Evolutionary conservation across 1,140 invertebrate genomes (phyloP).

Genomic region (Bradysia coprophila): DNA sequence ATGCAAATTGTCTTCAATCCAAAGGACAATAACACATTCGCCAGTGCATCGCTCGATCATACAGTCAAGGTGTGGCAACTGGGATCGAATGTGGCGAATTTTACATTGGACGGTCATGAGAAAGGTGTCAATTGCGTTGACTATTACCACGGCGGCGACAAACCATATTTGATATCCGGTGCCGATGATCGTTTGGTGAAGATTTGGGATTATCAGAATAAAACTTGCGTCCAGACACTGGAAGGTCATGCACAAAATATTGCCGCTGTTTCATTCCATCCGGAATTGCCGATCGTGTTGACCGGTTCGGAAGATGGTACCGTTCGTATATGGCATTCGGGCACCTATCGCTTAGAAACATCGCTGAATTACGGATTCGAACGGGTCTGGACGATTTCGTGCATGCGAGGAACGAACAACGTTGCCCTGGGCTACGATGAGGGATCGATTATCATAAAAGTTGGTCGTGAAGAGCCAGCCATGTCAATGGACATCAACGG

Average conservation of each 20-base stretch:
- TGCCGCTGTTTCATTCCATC: slow-evolving; percentile 84
- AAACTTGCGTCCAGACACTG: slow-evolving; percentile 96
- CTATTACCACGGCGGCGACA: slow-evolving; percentile 99
- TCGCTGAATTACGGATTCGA: slow-evolving; percentile 97
- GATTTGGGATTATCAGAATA: slow-evolving; percentile 99
- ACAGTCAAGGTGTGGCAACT: slow-evolving; percentile 98
- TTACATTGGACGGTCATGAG: slow-evolving; percentile 95
- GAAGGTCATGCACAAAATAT: slow-evolving; percentile 96
- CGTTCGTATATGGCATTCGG: slow-evolving; percentile 93
- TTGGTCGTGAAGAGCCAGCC: slow-evolving; percentile 95
- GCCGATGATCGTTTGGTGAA: slow-evolving; percentile 95
- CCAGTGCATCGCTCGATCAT: slow-evolving; percentile 91
- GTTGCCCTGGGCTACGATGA: slow-evolving; percentile 97
- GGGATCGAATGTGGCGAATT: slow-evolving; percentile 92
- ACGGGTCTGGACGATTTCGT: slow-evolving; percentile 93
- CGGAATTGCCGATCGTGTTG: slow-evolving; percentile 90
- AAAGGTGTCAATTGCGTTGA: slow-evolving; percentile 99
- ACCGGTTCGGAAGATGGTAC: slow-evolving; percentile 97
- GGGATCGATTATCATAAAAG: slow-evolving; percentile 92
- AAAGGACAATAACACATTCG: slow-evolving; percentile 99
- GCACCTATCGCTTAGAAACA: slow-evolving; percentile 90
- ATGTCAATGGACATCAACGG: slow-evolving; percentile 97
- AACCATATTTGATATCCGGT: slow-evolving; percentile 97
- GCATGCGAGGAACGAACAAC: slow-evolving; percentile 89
- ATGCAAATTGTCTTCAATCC: slow-evolving; percentile 99